Evolutionary conservation across 2,113 vertebrate genomes (phyloP).

Genomic region (Misgurnus anguillicaudatus): DNA sequence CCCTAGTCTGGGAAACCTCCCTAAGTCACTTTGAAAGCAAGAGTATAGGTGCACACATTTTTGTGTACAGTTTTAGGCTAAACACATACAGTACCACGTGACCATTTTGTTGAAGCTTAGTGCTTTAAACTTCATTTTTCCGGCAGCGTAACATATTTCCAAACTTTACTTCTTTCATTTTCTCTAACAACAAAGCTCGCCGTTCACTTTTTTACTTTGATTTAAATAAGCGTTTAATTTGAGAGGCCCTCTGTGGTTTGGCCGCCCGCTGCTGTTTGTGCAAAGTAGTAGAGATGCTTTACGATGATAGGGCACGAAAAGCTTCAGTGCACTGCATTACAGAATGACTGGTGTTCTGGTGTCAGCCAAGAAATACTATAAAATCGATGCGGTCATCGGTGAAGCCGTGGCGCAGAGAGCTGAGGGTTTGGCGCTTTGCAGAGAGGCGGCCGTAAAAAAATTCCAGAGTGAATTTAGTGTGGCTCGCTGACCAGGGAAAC

Average conservation of each 20-base stretch:
- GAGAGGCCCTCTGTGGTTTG: conserved; percentile 49
- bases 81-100: too few relatives aligned
- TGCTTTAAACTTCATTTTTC: not conserved
- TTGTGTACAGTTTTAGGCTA: too few relatives aligned
- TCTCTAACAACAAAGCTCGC: conserved; percentile 28
- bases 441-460: conserved; percentile 45
- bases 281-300: conserved; percentile 45
- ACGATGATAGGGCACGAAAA: conserved; percentile 39
- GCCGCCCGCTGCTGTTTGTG: conserved; percentile 47
- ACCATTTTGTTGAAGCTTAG: too few relatives aligned
- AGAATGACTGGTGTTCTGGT: conserved; percentile 38
- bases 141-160: not conserved
- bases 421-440: conserved; percentile 43
- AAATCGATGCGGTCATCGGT: conserved; percentile 48
- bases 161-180: not conserved
- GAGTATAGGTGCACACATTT: too few relatives aligned
- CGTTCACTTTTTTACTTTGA: conserved; percentile 36
- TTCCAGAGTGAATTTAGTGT: conserved; percentile 36
- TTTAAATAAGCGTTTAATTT: conserved; percentile 57
- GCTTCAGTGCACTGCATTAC: conserved; percentile 19
- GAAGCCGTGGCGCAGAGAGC: conserved; percentile 37
- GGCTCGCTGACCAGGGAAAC: conserved; percentile 15
- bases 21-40: too few relatives aligned
- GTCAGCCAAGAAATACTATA: conserved; percentile 53
- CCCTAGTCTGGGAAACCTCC: too few relatives aligned